These are phyloP conservation scores for Numenius phaeopus DNA, from an alignment of 2,797 vertebrate genomes.

Conservation along the genomic window DNA sequence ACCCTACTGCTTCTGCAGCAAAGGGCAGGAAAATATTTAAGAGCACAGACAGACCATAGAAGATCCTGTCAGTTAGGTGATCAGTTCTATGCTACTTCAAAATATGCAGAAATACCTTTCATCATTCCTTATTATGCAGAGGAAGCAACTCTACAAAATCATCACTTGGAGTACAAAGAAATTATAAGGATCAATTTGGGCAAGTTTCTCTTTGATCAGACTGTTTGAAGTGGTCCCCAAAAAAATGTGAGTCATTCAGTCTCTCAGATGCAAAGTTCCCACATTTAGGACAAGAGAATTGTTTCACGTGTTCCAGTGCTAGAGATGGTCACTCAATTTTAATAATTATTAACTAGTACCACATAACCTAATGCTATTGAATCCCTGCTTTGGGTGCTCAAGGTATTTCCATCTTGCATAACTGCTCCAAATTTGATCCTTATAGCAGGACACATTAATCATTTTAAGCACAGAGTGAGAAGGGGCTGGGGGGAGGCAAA, in stretches of 20 bases:
- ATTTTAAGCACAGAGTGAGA: not conserved
- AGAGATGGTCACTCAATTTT: not conserved
- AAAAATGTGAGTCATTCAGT: not conserved
- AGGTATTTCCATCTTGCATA: not conserved
- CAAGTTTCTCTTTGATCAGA: not conserved
- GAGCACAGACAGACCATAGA: not conserved
- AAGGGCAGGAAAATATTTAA: not conserved
- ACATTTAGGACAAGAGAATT: not conserved
- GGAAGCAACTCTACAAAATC: not conserved
- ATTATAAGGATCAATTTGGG: constrained; percentile 54
- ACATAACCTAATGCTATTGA: not conserved
- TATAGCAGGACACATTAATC: not conserved
- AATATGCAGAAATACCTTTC: constrained; percentile 64
- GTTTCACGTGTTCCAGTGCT: not conserved
- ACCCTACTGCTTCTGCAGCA: not conserved
- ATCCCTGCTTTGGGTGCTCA: not conserved
- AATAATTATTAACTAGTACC: not conserved
- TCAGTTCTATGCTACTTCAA: not conserved
- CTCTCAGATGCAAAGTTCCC: not conserved
- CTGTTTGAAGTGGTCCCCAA: not conserved
- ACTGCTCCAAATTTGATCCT: constrained; percentile 53
- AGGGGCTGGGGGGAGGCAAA: not conserved
- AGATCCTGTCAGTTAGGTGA: not conserved
- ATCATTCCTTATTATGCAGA: not conserved
- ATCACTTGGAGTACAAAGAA: not conserved